These are phyloP conservation scores for Heliocidaris tuberculata DNA, from an alignment of 35 echinoderm and acorn worm genomes.

Conservation along the genomic window DNA sequence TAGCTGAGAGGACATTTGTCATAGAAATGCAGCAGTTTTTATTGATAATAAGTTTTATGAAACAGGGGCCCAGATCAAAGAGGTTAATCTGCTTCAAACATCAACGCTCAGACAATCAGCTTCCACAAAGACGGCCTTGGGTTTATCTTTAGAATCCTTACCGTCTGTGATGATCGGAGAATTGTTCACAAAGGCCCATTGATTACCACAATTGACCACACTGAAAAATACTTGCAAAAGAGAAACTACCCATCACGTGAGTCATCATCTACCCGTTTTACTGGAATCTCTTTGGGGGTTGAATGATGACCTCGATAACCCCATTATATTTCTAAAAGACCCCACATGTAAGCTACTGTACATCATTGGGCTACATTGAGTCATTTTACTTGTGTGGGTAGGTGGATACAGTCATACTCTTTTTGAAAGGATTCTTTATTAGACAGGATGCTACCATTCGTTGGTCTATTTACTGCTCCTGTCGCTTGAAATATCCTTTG, in stretches of 20 bases:
- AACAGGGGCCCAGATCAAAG: neutral
- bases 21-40: too few relatives aligned
- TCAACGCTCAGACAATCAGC: neutral
- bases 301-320: neutral
- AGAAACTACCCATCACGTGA: neutral
- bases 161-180: neutral
- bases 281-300: neutral
- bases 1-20: too few relatives aligned
- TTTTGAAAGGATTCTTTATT: too few relatives aligned
- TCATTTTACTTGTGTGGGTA: neutral
- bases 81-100: neutral
- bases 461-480: too few relatives aligned
- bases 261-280: neutral
- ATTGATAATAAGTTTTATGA: too few relatives aligned
- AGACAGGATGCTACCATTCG: too few relatives aligned
- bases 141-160: neutral
- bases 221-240: neutral
- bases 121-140: neutral
- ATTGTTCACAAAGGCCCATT: neutral
- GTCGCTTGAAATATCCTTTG: too few relatives aligned
- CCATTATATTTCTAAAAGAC: neutral
- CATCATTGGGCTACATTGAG: neutral
- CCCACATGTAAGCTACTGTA: neutral
- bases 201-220: conserved; percentile 16
- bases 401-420: too few relatives aligned